phyloP scores from a whole-genome alignment of 2,113 vertebrate genomes.

The Sisor rabdophorus region DNA sequence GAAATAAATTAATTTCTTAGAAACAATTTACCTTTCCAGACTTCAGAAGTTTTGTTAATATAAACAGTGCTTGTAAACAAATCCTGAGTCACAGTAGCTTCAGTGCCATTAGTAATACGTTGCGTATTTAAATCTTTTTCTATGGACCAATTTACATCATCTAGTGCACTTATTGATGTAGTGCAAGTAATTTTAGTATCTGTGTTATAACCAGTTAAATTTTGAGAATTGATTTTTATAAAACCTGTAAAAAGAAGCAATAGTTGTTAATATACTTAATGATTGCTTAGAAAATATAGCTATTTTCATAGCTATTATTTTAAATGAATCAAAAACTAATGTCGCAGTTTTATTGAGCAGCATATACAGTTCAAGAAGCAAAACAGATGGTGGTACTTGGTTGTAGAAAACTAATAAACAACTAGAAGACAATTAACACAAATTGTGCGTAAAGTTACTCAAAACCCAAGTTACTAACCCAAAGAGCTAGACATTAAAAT shows the following conservation, averaged over 20 bases:
- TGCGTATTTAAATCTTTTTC: accelerated
- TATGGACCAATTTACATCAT: background rate
- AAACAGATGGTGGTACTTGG: background rate
- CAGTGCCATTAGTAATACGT: constrained; percentile 47
- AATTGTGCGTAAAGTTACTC: background rate
- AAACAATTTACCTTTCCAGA: constrained; percentile 56
- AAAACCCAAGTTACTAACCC: background rate
- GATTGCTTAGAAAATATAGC: too few relatives aligned
- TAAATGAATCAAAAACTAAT: background rate
- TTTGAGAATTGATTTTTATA: accelerated
- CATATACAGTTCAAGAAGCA: background rate
- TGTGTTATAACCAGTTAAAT: background rate
- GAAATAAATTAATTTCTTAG: background rate
- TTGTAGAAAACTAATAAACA: background rate
- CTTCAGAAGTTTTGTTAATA: background rate
- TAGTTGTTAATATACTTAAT: background rate
- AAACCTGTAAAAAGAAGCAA: constrained; percentile 47
- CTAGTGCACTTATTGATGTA: accelerated
- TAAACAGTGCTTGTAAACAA: accelerated
- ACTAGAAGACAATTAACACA: background rate
- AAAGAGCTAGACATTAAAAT: background rate
- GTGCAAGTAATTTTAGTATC: accelerated
- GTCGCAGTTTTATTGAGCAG: background rate
- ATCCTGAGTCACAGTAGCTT: accelerated
- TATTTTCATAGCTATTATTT: too few relatives aligned